Percentiles rank a stretch among this genome's conserved stretches.
These are phyloP conservation scores for Lasioglossum baleicum DNA, from an alignment of 1,140 invertebrate species.

Conservation along the genomic window DNA sequence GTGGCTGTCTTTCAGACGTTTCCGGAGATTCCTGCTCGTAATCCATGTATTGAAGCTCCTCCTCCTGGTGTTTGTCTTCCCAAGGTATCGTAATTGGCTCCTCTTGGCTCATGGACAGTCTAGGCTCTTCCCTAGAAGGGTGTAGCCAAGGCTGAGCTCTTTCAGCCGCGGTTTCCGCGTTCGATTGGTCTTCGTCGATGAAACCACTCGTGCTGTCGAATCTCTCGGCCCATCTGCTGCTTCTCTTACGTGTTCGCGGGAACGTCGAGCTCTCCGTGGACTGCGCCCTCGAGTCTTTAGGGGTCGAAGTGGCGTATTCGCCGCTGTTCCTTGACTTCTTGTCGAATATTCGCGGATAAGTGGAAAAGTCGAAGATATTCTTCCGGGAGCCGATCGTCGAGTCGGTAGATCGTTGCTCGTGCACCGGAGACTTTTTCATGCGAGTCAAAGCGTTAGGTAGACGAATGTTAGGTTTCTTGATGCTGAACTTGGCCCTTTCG, in stretches of 20 bases:
- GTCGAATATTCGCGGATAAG: slow-evolving; percentile 87
- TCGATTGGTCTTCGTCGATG: slow-evolving; percentile 72
- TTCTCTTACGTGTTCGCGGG: slow-evolving; percentile 74
- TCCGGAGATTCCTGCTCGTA: slow-evolving; percentile 65
- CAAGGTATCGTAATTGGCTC: slow-evolving; percentile 62
- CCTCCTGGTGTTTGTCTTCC: slow-evolving; percentile 63
- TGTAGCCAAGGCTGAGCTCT: slow-evolving; percentile 77
- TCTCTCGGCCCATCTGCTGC: slow-evolving; percentile 79
- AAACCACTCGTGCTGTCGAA: slow-evolving; percentile 70
- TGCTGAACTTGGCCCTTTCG: no score
- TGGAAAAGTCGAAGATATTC: slow-evolving; percentile 87
- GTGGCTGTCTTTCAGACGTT: slow-evolving; percentile 32
- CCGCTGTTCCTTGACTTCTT: slow-evolving; percentile 80
- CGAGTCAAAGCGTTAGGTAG: slow-evolving; percentile 62
- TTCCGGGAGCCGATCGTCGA: slow-evolving; percentile 77
- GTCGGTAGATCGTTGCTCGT: slow-evolving; percentile 77
- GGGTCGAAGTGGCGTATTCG: slow-evolving; percentile 73
- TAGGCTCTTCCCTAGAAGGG: slow-evolving; percentile 76
- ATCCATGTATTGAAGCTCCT: slow-evolving; percentile 58
- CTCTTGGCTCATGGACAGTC: slow-evolving; percentile 62
- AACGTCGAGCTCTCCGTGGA: slow-evolving; percentile 80
- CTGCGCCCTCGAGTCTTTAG: slow-evolving; percentile 71
- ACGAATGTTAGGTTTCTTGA: slow-evolving; percentile 77
- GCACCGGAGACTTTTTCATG: slow-evolving; percentile 65
- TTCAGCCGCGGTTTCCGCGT: slow-evolving; percentile 58